Evolutionary conservation across 2,113 vertebrate species (phyloP).

Genomic region (Ciconia maguari): DNA sequence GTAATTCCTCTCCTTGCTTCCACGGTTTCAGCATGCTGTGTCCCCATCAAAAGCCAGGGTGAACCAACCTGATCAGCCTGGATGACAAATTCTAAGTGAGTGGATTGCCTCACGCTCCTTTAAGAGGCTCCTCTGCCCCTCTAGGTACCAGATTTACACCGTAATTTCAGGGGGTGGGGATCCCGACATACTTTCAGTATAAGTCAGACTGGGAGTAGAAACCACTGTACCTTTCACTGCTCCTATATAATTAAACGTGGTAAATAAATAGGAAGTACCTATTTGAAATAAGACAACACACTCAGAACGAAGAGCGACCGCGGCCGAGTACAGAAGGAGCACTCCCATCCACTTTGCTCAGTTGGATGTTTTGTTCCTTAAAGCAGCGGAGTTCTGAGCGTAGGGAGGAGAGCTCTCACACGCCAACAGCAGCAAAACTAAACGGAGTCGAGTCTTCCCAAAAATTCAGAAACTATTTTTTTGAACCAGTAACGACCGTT

Average conservation of each 20-base stretch:
- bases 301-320: neutral
- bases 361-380: neutral
- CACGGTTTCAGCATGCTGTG: rapidly evolving
- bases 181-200: neutral
- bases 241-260: neutral
- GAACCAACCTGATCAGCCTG: neutral
- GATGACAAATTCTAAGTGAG: rapidly evolving
- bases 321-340: no score
- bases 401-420: no score
- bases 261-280: neutral
- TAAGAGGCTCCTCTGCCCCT: neutral
- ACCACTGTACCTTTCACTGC: neutral
- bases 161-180: neutral
- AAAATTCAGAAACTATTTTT: neutral
- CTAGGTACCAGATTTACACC: neutral
- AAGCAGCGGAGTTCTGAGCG: neutral
- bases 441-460: neutral
- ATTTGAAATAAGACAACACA: no score
- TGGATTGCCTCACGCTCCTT: neutral
- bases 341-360: neutral
- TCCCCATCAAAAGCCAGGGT: neutral
- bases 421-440: neutral
- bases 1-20: neutral
- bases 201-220: neutral
- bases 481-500: neutral